A percentile compares a stretch with the other conserved stretches of the same genome.
Evolutionary conservation across 2,113 vertebrate species (phyloP).

Genomic region (Trachemys scripta): DNA sequence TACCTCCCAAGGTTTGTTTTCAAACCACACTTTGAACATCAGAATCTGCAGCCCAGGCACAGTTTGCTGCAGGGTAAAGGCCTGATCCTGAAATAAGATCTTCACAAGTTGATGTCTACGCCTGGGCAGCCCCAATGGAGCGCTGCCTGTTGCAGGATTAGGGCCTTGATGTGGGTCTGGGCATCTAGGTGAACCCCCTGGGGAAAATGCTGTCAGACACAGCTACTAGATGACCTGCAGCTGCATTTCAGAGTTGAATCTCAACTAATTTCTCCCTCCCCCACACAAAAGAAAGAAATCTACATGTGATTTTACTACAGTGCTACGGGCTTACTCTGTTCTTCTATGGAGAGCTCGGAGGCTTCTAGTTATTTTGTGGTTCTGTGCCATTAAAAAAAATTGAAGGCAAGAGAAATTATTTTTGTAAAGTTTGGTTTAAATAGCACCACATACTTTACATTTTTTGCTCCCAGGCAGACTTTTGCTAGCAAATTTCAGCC

Average conservation of each 20-base stretch:
- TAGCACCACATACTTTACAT: neutral
- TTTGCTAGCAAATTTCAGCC: neutral
- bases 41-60: neutral
- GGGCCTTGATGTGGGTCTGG: neutral
- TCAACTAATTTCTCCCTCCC: neutral
- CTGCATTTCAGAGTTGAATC: neutral
- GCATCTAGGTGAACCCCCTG: neutral
- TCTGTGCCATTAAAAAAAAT: neutral
- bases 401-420: neutral
- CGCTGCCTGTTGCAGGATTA: neutral
- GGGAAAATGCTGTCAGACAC: neutral
- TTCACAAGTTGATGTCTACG: neutral
- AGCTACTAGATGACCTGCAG: neutral
- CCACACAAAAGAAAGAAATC: neutral
- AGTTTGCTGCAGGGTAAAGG: fast-evolving
- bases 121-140: neutral
- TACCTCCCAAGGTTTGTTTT: slow-evolving; percentile 49
- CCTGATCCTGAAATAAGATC: neutral
- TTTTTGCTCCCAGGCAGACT: slow-evolving; percentile 7
- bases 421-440: neutral
- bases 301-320: fast-evolving
- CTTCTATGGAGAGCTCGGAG: neutral
- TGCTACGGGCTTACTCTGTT: neutral
- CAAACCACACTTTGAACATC: neutral
- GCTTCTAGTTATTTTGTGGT: neutral